Evolutionary conservation across 1,140 invertebrate species (phyloP).

Genomic region (Euwallacea fornicatus): DNA sequence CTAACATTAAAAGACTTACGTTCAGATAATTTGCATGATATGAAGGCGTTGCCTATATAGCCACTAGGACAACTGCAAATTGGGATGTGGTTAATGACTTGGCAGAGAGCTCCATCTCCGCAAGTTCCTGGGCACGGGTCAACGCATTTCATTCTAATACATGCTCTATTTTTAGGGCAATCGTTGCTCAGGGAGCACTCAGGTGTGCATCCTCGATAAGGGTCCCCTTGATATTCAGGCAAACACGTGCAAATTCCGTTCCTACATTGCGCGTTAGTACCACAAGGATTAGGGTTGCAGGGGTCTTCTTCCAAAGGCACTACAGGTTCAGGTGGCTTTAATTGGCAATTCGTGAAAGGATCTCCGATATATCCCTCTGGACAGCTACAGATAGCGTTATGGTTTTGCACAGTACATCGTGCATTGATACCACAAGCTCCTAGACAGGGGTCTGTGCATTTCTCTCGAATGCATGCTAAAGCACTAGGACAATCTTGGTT

Average conservation of each 20-base stretch:
- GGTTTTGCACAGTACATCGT: conserved; percentile 65
- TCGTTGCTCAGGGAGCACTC: conserved; percentile 73
- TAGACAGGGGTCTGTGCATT: conserved; percentile 72
- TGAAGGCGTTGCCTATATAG: conserved; percentile 66
- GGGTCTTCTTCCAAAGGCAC: conserved; percentile 54
- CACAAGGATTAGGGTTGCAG: conserved; percentile 76
- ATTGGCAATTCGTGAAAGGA: conserved; percentile 67
- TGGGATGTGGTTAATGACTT: conserved; percentile 65
- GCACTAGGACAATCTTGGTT: conserved; percentile 67
- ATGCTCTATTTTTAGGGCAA: conserved; percentile 67
- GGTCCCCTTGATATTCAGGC: conserved; percentile 75
- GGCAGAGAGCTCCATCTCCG: conserved; percentile 67
- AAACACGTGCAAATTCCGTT: conserved; percentile 74
- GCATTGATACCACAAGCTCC: conserved; percentile 71
- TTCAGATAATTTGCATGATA: conserved; percentile 60
- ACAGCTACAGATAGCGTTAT: conserved; percentile 68
- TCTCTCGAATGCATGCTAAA: conserved; percentile 65
- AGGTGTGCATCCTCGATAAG: conserved; percentile 72
- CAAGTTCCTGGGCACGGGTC: conserved; percentile 73
- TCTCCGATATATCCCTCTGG: conserved; percentile 68
- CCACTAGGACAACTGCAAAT: conserved; percentile 65
- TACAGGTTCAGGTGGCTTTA: conserved; percentile 49
- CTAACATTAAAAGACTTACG: conserved; percentile 51
- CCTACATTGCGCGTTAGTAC: conserved; percentile 73
- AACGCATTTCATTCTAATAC: conserved; percentile 69